Percentiles rank a stretch among this genome's conserved stretches.
phyloP scores from a whole-genome alignment of 2,888 invertebrate genomes.

The Taenaris catops region DNA sequence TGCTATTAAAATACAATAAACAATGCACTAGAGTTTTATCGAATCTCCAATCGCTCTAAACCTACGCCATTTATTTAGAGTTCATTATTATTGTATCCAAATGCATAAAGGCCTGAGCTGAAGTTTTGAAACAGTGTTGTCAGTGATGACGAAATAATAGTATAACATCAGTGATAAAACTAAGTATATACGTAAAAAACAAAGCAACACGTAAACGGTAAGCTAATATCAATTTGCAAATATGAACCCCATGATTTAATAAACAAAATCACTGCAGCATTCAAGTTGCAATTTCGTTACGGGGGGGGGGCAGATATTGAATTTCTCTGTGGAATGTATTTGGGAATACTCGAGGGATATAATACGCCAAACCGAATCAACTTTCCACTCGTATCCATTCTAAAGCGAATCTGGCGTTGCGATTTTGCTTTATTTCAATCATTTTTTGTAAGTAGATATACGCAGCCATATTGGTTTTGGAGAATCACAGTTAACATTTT shows the following conservation, averaged over 20 bases:
- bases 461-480: too few species aligned
- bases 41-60: too few species aligned
- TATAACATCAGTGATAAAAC: too few species aligned
- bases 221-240: slow-evolving; percentile 39
- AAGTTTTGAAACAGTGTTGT: too few species aligned
- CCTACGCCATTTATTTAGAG: too few species aligned
- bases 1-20: too few species aligned
- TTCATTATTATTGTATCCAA: too few species aligned
- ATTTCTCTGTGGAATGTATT: slow-evolving; percentile 54
- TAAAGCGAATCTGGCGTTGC: slow-evolving; percentile 27
- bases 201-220: slow-evolving; percentile 24
- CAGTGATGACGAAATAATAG: too few species aligned
- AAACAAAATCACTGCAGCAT: slow-evolving; percentile 66
- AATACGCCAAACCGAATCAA: slow-evolving; percentile 51
- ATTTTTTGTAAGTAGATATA: too few species aligned
- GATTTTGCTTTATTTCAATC: slow-evolving; percentile 31
- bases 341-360: slow-evolving; percentile 48
- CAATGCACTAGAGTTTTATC: too few species aligned
- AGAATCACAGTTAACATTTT: background rate
- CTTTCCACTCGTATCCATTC: slow-evolving; percentile 42
- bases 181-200: too few species aligned
- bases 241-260: slow-evolving; percentile 57
- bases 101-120: too few species aligned
- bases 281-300: slow-evolving; percentile 69
- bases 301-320: slow-evolving; percentile 57